Base-by-base conservation (phyloP, 1,140 invertebrate genomes). In the Fragariocoptes setiger region DNA sequence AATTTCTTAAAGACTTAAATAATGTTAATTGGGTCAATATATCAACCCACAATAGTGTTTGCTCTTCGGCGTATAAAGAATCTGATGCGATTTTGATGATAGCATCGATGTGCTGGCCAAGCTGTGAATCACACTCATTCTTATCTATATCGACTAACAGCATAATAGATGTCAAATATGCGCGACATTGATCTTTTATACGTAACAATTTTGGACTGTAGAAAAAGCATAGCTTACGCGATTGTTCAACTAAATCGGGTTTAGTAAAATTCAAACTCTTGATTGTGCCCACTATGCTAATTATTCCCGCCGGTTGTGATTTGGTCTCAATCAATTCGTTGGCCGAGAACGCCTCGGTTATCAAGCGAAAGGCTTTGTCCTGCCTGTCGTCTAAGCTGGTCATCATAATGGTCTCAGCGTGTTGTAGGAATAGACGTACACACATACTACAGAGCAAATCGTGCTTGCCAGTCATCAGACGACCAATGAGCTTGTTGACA, bases 121-220 rank as follows among this genome's bases (percentile, higher is more conserved):
- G 25, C 13, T 47, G 37, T 1, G 22, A 3, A 21, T 47, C 31
- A 13, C 43, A 2, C 13, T 19, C 44, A 14, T 31, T 16, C 19
- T 13, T 21, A 16, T 45, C 17, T 14, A 41, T 19, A 36, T 42
- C 37, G 15, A 19, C 37, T 16, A 47, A 47, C 13, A 47, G 21
- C 13, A 38, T 8, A 19, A 22, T 45, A 8, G 46, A 20, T 42
- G 61, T 61, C 31, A 67, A 46, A n/a, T 53, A 50, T 37, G 67
- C 83, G 43, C 85, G 60, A 54, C 79, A 85, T 53, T 97, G 90
- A 60, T 97, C 90, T 0, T 85, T 83, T 53, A 95, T 97, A 59
- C 94, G 88, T 1, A 99, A 62, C 38, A 99, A 61, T 58, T 94
- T 94, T n/a, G n/a, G n/a, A 60, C 14, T 19, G 14, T 12, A 40